Conservation (phyloP, 2,113 vertebrate species). For the Pitta sordida region DNA sequence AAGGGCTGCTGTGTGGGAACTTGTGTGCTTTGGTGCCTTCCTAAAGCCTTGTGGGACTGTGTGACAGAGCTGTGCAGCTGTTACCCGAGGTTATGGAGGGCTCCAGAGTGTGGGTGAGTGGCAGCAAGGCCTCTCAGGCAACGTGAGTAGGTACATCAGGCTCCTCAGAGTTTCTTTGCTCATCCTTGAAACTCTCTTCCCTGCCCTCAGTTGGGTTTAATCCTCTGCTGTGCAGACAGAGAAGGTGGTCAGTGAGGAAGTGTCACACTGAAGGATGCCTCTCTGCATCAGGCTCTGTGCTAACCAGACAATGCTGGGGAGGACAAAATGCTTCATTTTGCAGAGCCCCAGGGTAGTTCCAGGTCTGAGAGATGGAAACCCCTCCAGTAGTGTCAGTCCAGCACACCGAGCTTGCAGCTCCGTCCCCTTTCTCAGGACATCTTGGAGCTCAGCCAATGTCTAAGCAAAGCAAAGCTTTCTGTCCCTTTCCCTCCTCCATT, state of each 20-base stretch:
- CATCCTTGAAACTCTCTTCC: accelerated
- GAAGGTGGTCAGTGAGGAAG: not conserved
- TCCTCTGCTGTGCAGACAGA: not conserved
- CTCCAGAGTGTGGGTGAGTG: not conserved
- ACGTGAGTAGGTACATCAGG: not conserved
- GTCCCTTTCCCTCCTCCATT: not conserved
- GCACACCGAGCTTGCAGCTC: not conserved
- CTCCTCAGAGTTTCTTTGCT: not conserved
- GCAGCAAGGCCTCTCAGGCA: not conserved
- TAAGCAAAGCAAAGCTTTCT: not conserved
- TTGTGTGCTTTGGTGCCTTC: not conserved
- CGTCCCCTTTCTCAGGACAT: not conserved
- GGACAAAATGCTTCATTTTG: not conserved
- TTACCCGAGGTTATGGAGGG: not conserved
- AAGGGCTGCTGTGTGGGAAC: not conserved
- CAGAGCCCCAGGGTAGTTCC: not conserved
- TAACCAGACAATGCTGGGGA: not conserved
- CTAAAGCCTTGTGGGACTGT: not conserved
- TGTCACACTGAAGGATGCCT: accelerated
- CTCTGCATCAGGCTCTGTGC: not conserved
- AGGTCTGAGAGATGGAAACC: not conserved
- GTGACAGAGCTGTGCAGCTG: not conserved
- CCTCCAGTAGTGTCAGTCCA: not conserved
- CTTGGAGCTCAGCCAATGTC: not conserved
- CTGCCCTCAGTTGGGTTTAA: not conserved